Percentiles rank a stretch among this genome's conserved stretches.
These are phyloP conservation scores for Pharmacophagus antenor DNA, from an alignment of 2,888 invertebrate species.

Conservation along the genomic window DNA sequence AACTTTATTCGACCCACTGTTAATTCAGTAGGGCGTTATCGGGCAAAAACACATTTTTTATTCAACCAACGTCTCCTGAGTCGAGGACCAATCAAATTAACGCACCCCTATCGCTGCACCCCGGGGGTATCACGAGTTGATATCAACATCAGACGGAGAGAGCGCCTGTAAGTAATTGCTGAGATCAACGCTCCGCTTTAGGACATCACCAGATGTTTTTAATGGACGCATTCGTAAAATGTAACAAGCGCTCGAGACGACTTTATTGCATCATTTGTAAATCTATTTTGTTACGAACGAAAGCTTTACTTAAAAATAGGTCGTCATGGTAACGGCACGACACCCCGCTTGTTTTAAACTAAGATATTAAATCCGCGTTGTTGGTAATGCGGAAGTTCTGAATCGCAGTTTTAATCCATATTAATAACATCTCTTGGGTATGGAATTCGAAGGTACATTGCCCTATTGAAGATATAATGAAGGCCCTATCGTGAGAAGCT, in stretches of 20 bases:
- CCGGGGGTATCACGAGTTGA: conserved; percentile 10
- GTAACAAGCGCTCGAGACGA: conserved; percentile 11
- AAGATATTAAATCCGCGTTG: too few relatives aligned
- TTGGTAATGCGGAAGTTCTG: too few relatives aligned
- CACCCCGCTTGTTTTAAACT: too few relatives aligned
- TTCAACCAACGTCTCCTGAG: conserved; percentile 21
- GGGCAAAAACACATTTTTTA: conserved; percentile 28
- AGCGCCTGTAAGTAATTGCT: conserved; percentile 24
- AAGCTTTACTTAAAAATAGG: background rate
- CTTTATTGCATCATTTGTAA: conserved; percentile 23
- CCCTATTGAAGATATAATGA: too few relatives aligned
- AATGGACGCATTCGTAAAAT: conserved; percentile 14
- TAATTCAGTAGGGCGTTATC: conserved; percentile 22
- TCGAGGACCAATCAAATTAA: conserved; percentile 26
- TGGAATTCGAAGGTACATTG: too few relatives aligned
- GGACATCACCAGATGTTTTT: conserved; percentile 20
- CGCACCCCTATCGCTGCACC: conserved; percentile 18
- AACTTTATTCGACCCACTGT: conserved; percentile 23
- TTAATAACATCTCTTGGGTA: too few relatives aligned
- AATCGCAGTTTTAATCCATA: too few relatives aligned
- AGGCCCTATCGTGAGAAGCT: too few relatives aligned
- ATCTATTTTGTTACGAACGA: background rate
- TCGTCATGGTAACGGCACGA: background rate
- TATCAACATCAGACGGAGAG: conserved; percentile 13
- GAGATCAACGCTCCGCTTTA: conserved; percentile 14